Evolutionary conservation across 2,888 invertebrate species (phyloP), one percentile per base, ranked within the genome.

Genomic region (Glaucopsyche alexis): DNA sequence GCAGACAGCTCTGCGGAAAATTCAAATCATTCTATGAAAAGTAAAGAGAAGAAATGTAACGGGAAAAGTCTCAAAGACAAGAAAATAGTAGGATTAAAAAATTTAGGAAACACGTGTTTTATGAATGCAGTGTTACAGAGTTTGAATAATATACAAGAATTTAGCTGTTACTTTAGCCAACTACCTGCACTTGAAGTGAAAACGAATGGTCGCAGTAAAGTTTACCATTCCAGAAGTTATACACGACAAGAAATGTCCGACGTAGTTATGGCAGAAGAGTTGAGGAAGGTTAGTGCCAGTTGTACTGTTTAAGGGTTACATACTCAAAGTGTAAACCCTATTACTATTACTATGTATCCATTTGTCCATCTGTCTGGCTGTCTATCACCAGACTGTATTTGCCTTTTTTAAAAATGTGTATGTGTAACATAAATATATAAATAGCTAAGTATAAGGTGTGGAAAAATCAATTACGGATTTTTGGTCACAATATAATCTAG

Each of bases 61-160:
- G 91, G 93, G 52, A 94, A 93, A 81, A 89, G 84, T 79, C 93
- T 91, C 80, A 88, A 93, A 80, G 95, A 95, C 76, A 95, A 94
- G 81, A 95, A 90, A 81, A 94, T 95, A 74, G 95, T 96, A 79
- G 96, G 97, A 52, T 91, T 97, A 82, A 94, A 96, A 82, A 97
- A 97, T 91, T 93, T 97, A 84, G 97, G 97, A 78, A 97, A 97
- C 85, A 97, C 97, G 71, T 97, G 97, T 87, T 97, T 97, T 84
- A 97, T 97, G 97, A 97, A 97, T 88, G 96, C 96, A 29, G 97
- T 97, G 75, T 89, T 97, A 75, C 97, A 97, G 85, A 96, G 96
- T 79, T 93, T 97, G 89, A 97, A 96, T 84, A 96, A 97, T 87
- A 96, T 97, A 83, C 96, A 96, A 85, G 96, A 96, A 83, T 97